These are phyloP conservation scores for Acyrthosiphon pisum DNA, from an alignment of 1,140 invertebrate genomes.

Conservation along the genomic window DNA sequence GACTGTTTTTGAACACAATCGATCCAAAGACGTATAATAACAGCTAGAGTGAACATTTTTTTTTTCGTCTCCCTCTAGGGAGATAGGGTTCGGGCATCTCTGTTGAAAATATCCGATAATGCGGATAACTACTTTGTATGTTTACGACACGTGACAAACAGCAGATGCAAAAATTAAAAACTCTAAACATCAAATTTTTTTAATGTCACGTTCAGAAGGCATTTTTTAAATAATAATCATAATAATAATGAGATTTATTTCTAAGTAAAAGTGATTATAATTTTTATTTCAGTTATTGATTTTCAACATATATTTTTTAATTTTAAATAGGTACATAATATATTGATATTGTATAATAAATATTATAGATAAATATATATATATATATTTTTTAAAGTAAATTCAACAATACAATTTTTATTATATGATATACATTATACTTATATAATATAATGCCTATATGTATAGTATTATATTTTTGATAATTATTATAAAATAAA, in stretches of 20 bases:
- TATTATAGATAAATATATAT: background rate
- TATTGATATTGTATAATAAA: background rate
- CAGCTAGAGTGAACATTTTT: background rate
- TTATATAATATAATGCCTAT: no score
- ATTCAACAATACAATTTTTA: no score
- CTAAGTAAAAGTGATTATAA: background rate
- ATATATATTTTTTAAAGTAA: background rate
- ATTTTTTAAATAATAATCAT: background rate
- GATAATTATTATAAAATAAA: no score
- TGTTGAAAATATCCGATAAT: background rate
- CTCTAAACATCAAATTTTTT: background rate
- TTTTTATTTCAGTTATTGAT: background rate
- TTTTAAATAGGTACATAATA: background rate
- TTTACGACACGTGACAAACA: background rate
- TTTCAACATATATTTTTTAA: background rate
- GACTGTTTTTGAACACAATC: background rate
- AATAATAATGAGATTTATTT: background rate
- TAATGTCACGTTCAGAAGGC: background rate
- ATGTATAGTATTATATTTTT: no score
- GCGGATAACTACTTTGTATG: background rate
- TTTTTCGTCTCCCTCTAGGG: background rate
- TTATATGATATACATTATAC: no score
- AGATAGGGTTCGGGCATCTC: background rate
- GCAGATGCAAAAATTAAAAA: background rate
- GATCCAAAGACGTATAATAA: background rate